A percentile compares a stretch with the other conserved stretches of the same genome.
Evolutionary conservation across 2,797 vertebrate genomes (phyloP).

Genomic region (Phaenicophaeus curvirostris): DNA sequence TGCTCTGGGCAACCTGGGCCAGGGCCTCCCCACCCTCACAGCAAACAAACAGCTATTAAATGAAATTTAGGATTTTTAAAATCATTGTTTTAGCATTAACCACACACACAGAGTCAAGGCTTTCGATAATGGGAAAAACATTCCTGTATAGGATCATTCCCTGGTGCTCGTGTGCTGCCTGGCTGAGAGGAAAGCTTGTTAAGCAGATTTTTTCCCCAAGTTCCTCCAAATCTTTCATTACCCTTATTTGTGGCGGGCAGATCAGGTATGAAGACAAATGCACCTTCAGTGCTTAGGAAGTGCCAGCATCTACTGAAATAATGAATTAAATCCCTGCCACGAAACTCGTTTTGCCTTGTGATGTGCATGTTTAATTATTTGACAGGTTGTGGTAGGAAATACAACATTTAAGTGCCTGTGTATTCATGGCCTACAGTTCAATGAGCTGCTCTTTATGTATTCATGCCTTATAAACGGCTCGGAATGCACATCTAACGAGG

Average conservation of each 20-base stretch:
- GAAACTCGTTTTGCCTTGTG: not conserved
- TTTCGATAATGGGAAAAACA: not conserved
- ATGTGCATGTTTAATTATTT: conserved; percentile 32
- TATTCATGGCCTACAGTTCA: conserved; percentile 41
- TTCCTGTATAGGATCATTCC: not conserved
- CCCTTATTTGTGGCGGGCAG: not conserved
- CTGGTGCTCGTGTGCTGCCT: not conserved
- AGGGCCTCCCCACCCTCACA: no score
- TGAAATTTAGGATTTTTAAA: not conserved
- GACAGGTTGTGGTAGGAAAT: not conserved
- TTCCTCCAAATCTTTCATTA: not conserved
- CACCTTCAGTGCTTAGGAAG: not conserved
- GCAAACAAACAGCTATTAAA: not conserved
- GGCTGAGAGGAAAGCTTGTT: not conserved
- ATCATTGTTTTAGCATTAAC: fast-evolving
- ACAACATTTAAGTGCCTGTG: not conserved
- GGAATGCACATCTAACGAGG: conserved; percentile 49
- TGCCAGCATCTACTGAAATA: not conserved
- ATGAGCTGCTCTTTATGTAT: conserved; percentile 65
- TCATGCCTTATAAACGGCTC: conserved; percentile 55
- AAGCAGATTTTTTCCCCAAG: not conserved
- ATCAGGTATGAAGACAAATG: not conserved
- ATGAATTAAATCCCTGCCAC: not conserved
- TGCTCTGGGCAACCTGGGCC: no score
- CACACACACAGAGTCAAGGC: fast-evolving